Evolutionary conservation across 2,113 vertebrate species (phyloP), one percentile per base, ranked within the genome.

Genomic region (Sylvietta virens): DNA sequence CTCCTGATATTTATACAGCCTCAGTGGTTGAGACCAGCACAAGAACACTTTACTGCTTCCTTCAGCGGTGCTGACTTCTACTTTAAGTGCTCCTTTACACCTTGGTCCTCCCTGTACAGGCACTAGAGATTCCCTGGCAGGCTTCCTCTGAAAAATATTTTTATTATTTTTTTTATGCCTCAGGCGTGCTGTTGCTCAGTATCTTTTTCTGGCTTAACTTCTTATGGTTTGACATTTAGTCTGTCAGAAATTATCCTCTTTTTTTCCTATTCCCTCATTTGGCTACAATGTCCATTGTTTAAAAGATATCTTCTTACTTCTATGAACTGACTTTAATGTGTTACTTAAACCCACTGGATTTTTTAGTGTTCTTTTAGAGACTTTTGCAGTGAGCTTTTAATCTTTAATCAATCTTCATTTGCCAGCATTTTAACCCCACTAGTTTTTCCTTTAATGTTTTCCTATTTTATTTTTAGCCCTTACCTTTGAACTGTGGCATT

Each of bases 181-280:
- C 76, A 86, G 72, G 79, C 92, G 86, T 33, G 22, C 64, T 83
- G 62, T 66, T 93, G 47, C 82, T 92, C 80, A 81, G 23, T 77
- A 88, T 92, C 60, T 83, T 91, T 70, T 93, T 65, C 81, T 93
- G 86, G 85, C 74, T 86, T 92, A 61, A 79, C 45, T 90, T 95
- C 88, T 87, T 77, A 90, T 5, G 12, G 48, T 80, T 92, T 93
- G 90, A 90, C 67, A 86, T 73, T 83, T 35, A 80, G 51, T 39
- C 58, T 88, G 74, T 79, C 90, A 94, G 67, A 92, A 92, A 93
- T 35, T 0, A 17, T 53, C 31, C 31, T 53, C 17, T 69, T 91
- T 60, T 50, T 37, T 11, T 3, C n/a, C 26, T 40, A 60, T 76
- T 65, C 79, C 26, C 31, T 86, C 74, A 53, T 76, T 90, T 85